Conservation (phyloP, 2,797 vertebrate species). For the Anguilla obscura region DNA sequence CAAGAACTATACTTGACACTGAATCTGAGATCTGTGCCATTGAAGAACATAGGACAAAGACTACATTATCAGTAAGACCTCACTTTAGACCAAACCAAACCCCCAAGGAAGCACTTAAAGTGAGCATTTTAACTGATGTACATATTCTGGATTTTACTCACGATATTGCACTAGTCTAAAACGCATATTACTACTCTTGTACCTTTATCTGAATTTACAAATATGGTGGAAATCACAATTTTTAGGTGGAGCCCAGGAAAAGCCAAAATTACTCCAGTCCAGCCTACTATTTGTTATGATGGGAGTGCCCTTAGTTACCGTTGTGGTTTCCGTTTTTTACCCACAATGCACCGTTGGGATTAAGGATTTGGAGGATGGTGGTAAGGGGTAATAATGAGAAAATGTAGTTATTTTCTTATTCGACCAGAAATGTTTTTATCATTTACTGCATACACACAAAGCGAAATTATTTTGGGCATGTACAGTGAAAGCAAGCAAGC, state of each 20-base stretch:
- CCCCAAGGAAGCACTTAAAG: background rate
- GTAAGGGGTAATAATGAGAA: slow-evolving; percentile 22
- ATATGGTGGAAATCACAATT: background rate
- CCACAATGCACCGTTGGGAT: slow-evolving; percentile 59
- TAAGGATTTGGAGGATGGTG: slow-evolving; percentile 17
- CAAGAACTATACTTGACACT: background rate
- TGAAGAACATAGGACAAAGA: background rate
- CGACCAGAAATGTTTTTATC: background rate
- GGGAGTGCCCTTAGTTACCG: slow-evolving; percentile 65
- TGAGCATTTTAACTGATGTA: background rate
- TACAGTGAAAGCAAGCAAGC: background rate
- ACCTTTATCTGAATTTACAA: background rate
- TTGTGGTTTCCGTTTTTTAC: slow-evolving; percentile 37
- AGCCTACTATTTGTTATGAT: slow-evolving; percentile 56
- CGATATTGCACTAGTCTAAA: background rate
- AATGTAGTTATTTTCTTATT: background rate
- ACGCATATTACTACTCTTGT: background rate
- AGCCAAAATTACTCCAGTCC: background rate
- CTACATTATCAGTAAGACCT: background rate
- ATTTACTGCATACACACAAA: background rate
- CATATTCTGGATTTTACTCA: background rate
- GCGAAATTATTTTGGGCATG: background rate
- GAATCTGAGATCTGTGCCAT: background rate
- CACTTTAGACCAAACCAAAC: background rate
- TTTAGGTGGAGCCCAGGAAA: background rate